Evolutionary conservation across 64 coral and sea anemone genomes (phyloP), one percentile per base, ranked within the genome.

Genomic region (Porites lutea): DNA sequence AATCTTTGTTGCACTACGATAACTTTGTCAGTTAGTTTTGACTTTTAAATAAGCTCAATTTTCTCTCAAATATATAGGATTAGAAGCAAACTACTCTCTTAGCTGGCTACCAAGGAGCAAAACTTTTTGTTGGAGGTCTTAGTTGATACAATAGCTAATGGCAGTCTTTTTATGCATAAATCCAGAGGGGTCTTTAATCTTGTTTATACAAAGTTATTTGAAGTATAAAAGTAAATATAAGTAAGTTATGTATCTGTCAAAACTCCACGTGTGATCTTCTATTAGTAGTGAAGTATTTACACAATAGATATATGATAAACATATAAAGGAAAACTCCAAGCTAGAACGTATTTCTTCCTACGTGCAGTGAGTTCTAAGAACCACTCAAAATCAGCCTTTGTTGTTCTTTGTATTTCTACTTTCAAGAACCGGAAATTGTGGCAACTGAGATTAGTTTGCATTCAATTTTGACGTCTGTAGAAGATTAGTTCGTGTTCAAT

Each of bases 131-230:
- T 9, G n/a, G 4, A 55, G 27, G 27, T 37, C 27, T 37, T 37
- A 37, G 27, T 37, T 15, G 11, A n/a, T 48, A 3, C 10, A 7
- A 8, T 45, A 55, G 6, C 21, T 23, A 60, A 3, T 7, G 16
- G 15, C 5, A 5, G 51, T 49, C 4, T 3, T 37, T 57, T 57
- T 57, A 57, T 71, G 8, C 7, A 20, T 12, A 57, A 57, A 9
- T 3, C 47, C 79, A 7, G 63, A 3, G 79, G 58, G 55, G 14
- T 61, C 43, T 16, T 59, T 5, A 18, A 82, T 65, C 79, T 47
- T 65, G 79, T 82, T 82, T 82, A 82, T 57, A 19, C 59, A 65
- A 82, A 82, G 65, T 45, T 16, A 82, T 65, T 16, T 47, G 10
- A 65, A 48, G 63, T 49, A 15, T 65, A 48, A 79, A 82, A 82